Evolutionary conservation across 2,797 vertebrate species (phyloP).

Genomic region (Rhynchotus rufescens): DNA sequence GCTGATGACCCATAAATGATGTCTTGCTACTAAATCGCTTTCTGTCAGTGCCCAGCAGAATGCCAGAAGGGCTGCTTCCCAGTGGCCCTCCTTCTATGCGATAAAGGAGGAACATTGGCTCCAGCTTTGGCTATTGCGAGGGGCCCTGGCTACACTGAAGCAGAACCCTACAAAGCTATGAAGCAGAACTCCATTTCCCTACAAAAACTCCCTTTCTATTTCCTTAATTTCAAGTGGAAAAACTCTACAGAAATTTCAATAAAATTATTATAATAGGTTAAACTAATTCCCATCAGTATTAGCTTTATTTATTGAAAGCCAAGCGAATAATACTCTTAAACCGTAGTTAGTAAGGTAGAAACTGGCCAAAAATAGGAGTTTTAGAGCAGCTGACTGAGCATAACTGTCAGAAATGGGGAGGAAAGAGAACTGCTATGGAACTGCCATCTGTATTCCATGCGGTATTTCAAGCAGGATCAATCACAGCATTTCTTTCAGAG

Average conservation of each 20-base stretch:
- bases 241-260: background rate
- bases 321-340: background rate
- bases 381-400: background rate
- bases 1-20: background rate
- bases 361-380: background rate
- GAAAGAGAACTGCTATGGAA: background rate
- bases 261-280: background rate
- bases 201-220: background rate
- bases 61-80: background rate
- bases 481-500: background rate
- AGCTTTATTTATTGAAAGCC: background rate
- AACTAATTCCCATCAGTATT: background rate
- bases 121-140: background rate
- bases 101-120: background rate
- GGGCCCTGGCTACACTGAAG: background rate
- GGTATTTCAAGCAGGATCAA: background rate
- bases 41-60: background rate
- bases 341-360: background rate
- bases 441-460: background rate
- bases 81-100: background rate
- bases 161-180: background rate
- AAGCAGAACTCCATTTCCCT: background rate
- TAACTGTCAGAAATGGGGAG: accelerated
- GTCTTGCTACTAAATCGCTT: background rate
- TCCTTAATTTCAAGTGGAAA: background rate